phyloP scores from a whole-genome alignment of 2,113 vertebrate species.

The Melanotaenia duboulayi region DNA sequence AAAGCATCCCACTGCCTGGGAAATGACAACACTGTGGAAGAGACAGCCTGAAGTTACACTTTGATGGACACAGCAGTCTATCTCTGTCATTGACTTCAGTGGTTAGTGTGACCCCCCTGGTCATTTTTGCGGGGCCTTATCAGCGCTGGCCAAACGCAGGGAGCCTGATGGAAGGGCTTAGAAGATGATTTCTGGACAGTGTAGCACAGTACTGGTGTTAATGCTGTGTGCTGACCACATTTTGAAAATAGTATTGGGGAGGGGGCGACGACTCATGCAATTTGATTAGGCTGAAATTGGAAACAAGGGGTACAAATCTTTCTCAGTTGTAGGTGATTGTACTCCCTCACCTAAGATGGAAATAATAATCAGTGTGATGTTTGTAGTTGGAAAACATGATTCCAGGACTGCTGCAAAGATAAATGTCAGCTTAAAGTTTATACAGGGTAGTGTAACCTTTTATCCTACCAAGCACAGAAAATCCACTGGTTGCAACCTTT shows the following conservation, averaged over 20 bases:
- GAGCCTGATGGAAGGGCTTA: slow-evolving; percentile 61
- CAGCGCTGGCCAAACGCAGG: slow-evolving; percentile 64
- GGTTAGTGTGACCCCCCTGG: slow-evolving; percentile 72
- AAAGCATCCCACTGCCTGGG: slow-evolving; percentile 67
- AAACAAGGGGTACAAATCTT: slow-evolving; percentile 21
- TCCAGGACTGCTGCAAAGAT: slow-evolving; percentile 26
- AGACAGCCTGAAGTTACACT: slow-evolving; percentile 79
- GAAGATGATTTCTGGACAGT: slow-evolving; percentile 68
- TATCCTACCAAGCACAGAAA: slow-evolving; percentile 60
- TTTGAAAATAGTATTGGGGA: slow-evolving; percentile 3
- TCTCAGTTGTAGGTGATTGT: background rate
- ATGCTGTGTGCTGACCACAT: slow-evolving; percentile 45
- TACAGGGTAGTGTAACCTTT: slow-evolving; percentile 59
- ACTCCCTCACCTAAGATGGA: slow-evolving; percentile 11
- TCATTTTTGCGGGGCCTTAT: slow-evolving; percentile 72
- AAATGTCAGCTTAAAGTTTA: slow-evolving; percentile 68
- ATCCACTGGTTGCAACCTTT: slow-evolving; percentile 71
- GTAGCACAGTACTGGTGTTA: slow-evolving; percentile 44
- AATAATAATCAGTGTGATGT: slow-evolving; percentile 28
- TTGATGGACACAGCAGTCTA: slow-evolving; percentile 78
- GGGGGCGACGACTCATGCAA: slow-evolving; percentile 6
- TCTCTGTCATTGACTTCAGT: slow-evolving; percentile 70
- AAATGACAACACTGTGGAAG: slow-evolving; percentile 71
- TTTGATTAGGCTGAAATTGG: slow-evolving; percentile 29
- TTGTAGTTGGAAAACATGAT: slow-evolving; percentile 41